Conservation (phyloP, 2,888 invertebrate genomes). For the Caenorhabditis sp. region DNA sequence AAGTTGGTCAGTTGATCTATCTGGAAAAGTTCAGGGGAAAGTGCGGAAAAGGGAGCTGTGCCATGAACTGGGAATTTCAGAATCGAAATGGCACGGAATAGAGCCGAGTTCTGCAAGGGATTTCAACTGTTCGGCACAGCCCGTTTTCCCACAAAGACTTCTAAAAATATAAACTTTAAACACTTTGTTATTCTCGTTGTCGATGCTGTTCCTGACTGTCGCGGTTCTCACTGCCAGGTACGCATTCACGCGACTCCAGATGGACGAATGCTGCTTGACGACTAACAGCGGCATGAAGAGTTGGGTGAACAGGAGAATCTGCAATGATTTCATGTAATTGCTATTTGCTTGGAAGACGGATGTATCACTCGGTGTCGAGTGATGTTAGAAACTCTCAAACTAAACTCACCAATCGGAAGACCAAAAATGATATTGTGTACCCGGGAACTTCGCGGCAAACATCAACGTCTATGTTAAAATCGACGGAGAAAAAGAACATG, state of each 20-base stretch:
- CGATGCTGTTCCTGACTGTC: constrained; percentile 36
- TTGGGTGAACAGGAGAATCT: constrained; percentile 54
- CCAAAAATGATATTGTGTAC: constrained; percentile 44
- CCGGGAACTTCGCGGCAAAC: constrained; percentile 35
- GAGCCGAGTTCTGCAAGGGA: neutral
- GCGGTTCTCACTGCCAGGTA: constrained; percentile 19
- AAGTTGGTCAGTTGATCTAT: neutral
- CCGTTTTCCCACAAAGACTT: constrained; percentile 2
- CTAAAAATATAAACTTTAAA: constrained; percentile 48
- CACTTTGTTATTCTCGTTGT: constrained; percentile 46
- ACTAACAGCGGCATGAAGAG: constrained; percentile 53
- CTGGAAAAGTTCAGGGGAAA: neutral
- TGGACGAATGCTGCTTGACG: constrained; percentile 48
- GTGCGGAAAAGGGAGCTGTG: neutral
- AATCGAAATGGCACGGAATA: neutral
- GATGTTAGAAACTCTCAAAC: too few relatives aligned
- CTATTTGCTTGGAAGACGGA: neutral
- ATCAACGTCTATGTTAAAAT: constrained; percentile 55
- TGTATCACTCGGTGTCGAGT: too few relatives aligned
- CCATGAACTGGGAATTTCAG: too few relatives aligned
- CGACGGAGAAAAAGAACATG: constrained; percentile 51
- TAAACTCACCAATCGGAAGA: constrained; percentile 59
- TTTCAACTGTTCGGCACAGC: neutral
- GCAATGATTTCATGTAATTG: neutral
- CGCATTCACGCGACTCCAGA: constrained; percentile 46